Base-by-base conservation (phyloP, 1,140 invertebrate genomes). In the Zaprionus nigranus region DNA sequence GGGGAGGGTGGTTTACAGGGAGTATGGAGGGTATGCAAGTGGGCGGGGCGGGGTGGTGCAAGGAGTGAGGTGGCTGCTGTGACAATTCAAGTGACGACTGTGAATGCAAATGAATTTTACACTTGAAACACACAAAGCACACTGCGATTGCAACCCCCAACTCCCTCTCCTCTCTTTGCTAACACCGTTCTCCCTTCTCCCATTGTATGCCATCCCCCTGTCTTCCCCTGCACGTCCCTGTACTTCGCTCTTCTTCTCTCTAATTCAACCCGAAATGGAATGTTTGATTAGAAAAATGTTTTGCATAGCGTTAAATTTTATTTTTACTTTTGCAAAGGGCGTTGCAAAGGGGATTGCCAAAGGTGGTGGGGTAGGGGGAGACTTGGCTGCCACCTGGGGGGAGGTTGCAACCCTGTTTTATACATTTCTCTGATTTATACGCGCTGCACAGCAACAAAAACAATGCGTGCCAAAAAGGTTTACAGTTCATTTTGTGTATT, bases 241-340 rank as follows among this genome's bases (percentile, higher is more conserved):
- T 38, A 69, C 59, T 56, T 62, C 24, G 30, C 12, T 34, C 30
- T 34, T 34, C 30, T 34, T 0, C 9, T 34, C 53, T 51, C 83
- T 83, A 87, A 83, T 88, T n/a, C 17, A 9, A 20, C 7, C n/a
- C 46, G 81, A 88, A 88, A 90, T 88, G 85, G 81, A 88, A 90
- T 88, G 85, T 88, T 88, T 88, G 85, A 88, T 88, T 88, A 88
- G 85, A 88, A 88, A 88, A 88, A 88, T 90, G 85, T 84, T 88
- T 88, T 90, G 85, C 85, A 85, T 90, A 90, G 85, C 85, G 57
- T 82, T 74, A 72, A 88, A 90, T 85, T 82, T 82, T 88, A 88
- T 86, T 81, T 82, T 69, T 66, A 65, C 54, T 49, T 57, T 51
- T 67, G 49, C 57, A 79, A 17, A 69, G 81, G 82, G 85, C 85